A percentile compares a stretch with the other conserved stretches of the same genome.
Evolutionary conservation across 2,113 vertebrate genomes (phyloP).

Genomic region (Nothoprocta perdicaria): DNA sequence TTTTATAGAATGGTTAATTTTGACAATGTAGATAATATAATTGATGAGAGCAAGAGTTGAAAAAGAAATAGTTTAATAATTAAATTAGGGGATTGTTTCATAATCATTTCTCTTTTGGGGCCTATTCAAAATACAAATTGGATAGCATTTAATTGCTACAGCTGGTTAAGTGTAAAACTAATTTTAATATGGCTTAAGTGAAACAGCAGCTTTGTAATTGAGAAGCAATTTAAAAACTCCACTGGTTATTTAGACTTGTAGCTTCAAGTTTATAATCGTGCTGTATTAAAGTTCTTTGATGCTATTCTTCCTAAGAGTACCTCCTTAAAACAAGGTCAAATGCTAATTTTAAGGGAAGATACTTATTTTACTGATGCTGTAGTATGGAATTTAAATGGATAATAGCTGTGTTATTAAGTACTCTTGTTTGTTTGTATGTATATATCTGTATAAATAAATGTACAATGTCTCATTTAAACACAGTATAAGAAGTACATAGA

Average conservation of each 20-base stretch:
- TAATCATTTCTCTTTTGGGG: not conserved
- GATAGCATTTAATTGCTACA: not conserved
- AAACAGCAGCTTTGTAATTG: not conserved
- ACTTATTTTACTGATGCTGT: not conserved
- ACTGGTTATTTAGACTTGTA: not conserved
- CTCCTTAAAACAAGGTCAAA: conserved; percentile 1
- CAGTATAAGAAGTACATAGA: conserved; percentile 6
- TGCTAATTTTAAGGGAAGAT: not conserved
- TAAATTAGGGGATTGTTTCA: not conserved
- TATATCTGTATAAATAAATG: not conserved
- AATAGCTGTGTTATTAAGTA: conserved; percentile 19
- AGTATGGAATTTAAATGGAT: not conserved
- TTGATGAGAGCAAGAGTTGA: not conserved
- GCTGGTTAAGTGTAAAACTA: conserved; percentile 17
- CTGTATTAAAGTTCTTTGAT: not conserved
- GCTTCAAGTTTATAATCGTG: not conserved
- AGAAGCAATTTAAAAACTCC: not conserved
- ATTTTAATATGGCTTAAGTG: not conserved
- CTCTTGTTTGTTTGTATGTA: not conserved
- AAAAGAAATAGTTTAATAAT: not conserved
- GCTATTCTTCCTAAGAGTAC: not conserved
- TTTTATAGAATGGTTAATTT: not conserved
- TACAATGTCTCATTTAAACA: conserved; percentile 44
- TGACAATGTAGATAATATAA: not conserved
- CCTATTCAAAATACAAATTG: not conserved